Evolutionary conservation across 2,888 invertebrate genomes (phyloP), one percentile per base, ranked within the genome.

Genomic region (Tridacna crocea): DNA sequence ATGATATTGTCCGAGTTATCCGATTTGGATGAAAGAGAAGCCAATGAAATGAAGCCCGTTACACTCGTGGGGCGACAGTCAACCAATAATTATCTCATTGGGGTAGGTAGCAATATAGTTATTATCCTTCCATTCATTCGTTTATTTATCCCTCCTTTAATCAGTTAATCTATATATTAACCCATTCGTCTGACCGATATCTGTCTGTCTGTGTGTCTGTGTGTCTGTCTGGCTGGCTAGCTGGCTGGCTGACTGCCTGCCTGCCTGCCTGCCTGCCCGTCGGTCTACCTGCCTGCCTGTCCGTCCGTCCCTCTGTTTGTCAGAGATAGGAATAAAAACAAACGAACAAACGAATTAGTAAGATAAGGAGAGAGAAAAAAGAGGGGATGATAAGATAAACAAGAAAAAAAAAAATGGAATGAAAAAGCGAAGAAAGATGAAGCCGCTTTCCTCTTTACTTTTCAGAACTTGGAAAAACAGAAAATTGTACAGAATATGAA

Each of bases 1-100:
- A 55, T 84, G 15, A 46, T 84, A 19, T 19, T 81, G 12, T 80
- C 84, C 19, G 84, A 84, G 70, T 66, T 84, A 13, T 80, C 84
- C 24, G 80, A 84, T 36, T 22, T 81, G 10, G 70, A 60, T 3
- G 70, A 76, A 22, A 63, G 68, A 10, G 76, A 70, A 15, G 36
- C 63, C n/a, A 26, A 17, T 4, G 66, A 75, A 47, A 73, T 60
- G 3, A 48, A 51, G 19, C 19, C 78, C 4, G 61, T 61, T 24
- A 78, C 75, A n/a, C 75, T 77, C 17, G 61, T 60, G 12, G 84
- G 84, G 0, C 72, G 84, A 36, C 47, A 60, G 10, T 47, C 36
- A 0, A 61, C 65, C 0, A 55, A 79, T 17, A 73, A 79, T 17
- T 65, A 68, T 47, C 27, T 68, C 15, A n/a, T 68, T 15, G 46